phyloP scores from a whole-genome alignment of 2,113 vertebrate species.

The Ovibos moschatus region DNA sequence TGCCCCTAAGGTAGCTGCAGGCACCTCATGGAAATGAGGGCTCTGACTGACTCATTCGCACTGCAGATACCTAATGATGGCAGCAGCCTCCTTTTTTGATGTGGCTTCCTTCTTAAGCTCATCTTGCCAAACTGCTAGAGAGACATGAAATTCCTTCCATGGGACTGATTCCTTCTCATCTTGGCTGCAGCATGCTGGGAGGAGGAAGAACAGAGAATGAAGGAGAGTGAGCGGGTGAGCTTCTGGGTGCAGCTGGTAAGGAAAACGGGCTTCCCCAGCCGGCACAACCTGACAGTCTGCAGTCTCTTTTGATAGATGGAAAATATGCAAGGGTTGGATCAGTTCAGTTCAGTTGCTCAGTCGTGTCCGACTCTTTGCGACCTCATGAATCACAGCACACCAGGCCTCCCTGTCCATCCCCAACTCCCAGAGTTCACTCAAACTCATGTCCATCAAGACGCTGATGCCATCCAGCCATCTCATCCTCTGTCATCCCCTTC shows the following conservation, averaged over 20 bases:
- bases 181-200: neutral
- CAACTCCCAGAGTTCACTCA: too few species aligned
- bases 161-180: neutral
- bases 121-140: neutral
- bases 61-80: neutral
- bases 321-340: neutral
- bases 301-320: neutral
- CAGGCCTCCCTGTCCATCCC: too few species aligned
- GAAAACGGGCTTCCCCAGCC: neutral
- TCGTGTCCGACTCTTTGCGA: too few species aligned
- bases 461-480: too few species aligned
- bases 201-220: neutral
- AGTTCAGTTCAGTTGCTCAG: too few species aligned
- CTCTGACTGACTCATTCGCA: neutral
- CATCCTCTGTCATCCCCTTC: too few species aligned
- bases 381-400: too few species aligned
- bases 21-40: neutral
- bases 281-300: neutral
- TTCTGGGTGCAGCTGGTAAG: neutral
- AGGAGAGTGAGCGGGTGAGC: neutral
- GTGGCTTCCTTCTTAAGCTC: conserved; percentile 19
- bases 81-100: conserved; percentile 29
- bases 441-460: accelerated
- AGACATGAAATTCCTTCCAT: conserved; percentile 26
- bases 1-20: neutral